Evolutionary conservation across 2,797 vertebrate genomes (phyloP), one percentile per base, ranked within the genome.

Genomic region (Dromococcyx pavoninus): DNA sequence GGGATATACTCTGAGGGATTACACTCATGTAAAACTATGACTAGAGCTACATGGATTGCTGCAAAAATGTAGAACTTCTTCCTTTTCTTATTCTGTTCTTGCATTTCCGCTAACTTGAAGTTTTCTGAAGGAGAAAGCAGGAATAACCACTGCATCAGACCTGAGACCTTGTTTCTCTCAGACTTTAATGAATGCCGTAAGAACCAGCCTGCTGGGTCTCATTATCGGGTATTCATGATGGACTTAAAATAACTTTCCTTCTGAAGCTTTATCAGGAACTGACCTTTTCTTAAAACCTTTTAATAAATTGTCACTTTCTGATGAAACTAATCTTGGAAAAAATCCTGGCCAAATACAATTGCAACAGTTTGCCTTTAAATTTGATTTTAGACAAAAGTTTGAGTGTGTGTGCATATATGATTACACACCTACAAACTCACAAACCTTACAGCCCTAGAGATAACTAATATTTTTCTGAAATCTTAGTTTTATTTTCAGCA

Each of bases 251-350:
- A 94, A 89, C 88, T 93, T 88, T 2, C 0, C 48, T 76, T 78
- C 71, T 84, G 87, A 92, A 82, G 64, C 35, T 86, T 73, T 85
- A 64, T 67, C 61, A 89, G 78, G 87, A 89, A 62, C 53, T 92
- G 87, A 91, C 89, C 87, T 96, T 96, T 94, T 70, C 60, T 76
- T 48, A 48, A 85, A 82, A 27, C 41, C 78, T 87, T 51, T 76
- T 82, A 79, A 85, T 76, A 85, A 95, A 67, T 79, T 93, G 60
- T 82, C 87, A 89, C 67, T 87, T 88, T 64, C 51, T 64, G 16
- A 66, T 44, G 43, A 91, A 94, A 89, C 21, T 37, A 2, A 43
- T 73, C 43, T 53, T 67, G 35, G 33, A 57, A 89, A 76, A 86
- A 73, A 48, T 13, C 14, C 23, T 57, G 44, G 44, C 30, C 54